These are phyloP conservation scores for Jordanella pulchra DNA, from an alignment of 2,797 vertebrate genomes.

Conservation along the genomic window DNA sequence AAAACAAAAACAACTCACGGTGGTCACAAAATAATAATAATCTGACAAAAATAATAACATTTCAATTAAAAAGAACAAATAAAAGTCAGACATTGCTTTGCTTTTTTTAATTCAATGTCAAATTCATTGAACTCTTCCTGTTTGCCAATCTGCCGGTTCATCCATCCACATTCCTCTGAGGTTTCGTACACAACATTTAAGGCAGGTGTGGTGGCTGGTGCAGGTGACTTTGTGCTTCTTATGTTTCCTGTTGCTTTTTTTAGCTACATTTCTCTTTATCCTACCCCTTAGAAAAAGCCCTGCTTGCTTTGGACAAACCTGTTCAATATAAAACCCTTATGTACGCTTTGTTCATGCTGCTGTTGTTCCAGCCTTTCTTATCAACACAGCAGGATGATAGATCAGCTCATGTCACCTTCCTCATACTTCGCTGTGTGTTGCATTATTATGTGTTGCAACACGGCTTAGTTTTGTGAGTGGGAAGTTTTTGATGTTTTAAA, in stretches of 20 bases:
- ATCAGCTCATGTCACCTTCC: constrained; percentile 1
- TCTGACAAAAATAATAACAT: too few species aligned
- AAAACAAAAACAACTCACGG: too few species aligned
- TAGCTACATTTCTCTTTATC: constrained; percentile 25
- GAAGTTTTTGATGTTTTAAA: constrained; percentile 1
- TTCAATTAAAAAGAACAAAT: too few species aligned
- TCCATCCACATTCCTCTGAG: constrained; percentile 55
- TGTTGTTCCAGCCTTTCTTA: constrained; percentile 6
- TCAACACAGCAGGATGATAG: constrained; percentile 1
- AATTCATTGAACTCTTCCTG: too few species aligned
- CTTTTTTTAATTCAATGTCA: too few species aligned
- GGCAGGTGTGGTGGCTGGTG: constrained; percentile 53
- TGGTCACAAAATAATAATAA: too few species aligned
- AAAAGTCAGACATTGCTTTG: too few species aligned
- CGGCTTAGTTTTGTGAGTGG: neutral
- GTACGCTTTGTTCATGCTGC: neutral
- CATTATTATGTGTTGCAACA: neutral
- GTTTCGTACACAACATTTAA: constrained; percentile 17
- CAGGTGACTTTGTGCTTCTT: constrained; percentile 16
- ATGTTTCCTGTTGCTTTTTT: constrained; percentile 19
- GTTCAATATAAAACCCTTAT: constrained; percentile 14
- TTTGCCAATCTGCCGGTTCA: constrained; percentile 12
- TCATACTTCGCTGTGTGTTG: neutral
- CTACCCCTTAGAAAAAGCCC: constrained; percentile 11
- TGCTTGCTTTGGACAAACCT: constrained; percentile 35